Base-by-base conservation (phyloP, 2,113 vertebrate species). In the Sinocyclocheilus anshuiensis region DNA sequence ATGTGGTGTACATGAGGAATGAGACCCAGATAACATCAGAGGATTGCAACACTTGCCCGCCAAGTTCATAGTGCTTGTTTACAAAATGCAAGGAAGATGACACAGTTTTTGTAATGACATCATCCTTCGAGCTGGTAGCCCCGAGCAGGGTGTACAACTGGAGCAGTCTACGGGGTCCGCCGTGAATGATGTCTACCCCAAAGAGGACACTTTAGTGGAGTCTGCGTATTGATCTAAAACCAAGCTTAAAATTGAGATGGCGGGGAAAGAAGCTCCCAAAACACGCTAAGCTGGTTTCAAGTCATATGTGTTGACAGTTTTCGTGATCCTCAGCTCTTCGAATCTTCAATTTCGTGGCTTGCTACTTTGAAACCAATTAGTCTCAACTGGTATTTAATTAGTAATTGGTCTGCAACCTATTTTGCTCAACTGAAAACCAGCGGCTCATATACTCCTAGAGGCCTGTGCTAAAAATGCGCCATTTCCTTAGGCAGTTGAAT, bases 61-160 rank as follows among this genome's bases (percentile, higher is more conserved):
- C 13, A 2, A 86, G 84, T 80, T 86, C 77, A 80, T 45, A 80
- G 48, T 39, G 9, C 26, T 80, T 80, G 84, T 86, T 86, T 80
- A 80, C 77, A 86, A 79, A 78, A 71, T 36, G 24, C 29, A 57
- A 57, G 76, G 33, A 86, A 71, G 45, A 11, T 71, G 84, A 45
- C 84, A 86, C 53, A 80, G 77, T 86, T 80, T 84, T 42, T 42
- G 33, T 86, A 86, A 86, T 50, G 61, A 79, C 84, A 69, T 80
- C 77, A 86, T 86, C 77, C 7, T 79, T 86, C 84, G 80, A 57
- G 15, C 63, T 4, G 20, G 75, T 45, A n/a, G 59, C 65, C 77
- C 6, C 2, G n/a, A 80, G 77, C 48, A 59, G 76, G 22, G 16
- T 57, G 13, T 78, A 29, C 55, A n/a, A 42, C 61, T 65, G 16